Evolutionary conservation across 1,140 invertebrate species (phyloP), one percentile per base, ranked within the genome.

Genomic region (Papilio xuthus): DNA sequence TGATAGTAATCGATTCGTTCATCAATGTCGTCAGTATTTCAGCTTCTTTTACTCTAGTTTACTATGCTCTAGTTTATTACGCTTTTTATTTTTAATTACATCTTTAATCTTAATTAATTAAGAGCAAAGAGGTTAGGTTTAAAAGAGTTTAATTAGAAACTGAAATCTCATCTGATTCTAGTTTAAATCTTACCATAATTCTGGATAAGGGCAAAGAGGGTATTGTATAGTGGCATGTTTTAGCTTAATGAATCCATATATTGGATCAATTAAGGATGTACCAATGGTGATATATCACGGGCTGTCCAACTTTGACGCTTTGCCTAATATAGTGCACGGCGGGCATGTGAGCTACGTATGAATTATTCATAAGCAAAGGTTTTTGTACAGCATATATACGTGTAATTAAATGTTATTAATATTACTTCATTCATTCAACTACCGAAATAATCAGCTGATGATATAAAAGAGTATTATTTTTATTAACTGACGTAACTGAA

Each of bases 181-280:
- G 70, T 71, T 32, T 26, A 78, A 37, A 72, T 78, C 78, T 70
- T 80, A 37, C 67, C 4, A 28, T 70, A 70, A 70, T 70, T 67
- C 80, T 84, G 75, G 75, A 85, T 86, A 86, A 81, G 86, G 86
- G 80, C 82, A 84, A 74, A 79, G 63, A 70, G 69, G 42, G 71
- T 83, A 84, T 86, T 85, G 84, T 86, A 50, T 78, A 42, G 77
- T 53, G 18, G 79, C 69, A 78, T 81, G 81, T 76, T 78, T 80
- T 73, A 77, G 56, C 72, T 72, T 83, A 82, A 86, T 86, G 80
- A 84, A 86, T 84, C 78, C 79, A 83, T 84, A 80, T 77, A 79
- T 79, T 79, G 74, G 78, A 85, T 87, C 83, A 84, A 83, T 85
- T 84, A 85, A 83, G 81, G 75, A 76, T 78, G 77, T 53, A 53